Evolutionary conservation across 2,888 invertebrate genomes (phyloP).

Genomic region (Calliopum simillimum): DNA sequence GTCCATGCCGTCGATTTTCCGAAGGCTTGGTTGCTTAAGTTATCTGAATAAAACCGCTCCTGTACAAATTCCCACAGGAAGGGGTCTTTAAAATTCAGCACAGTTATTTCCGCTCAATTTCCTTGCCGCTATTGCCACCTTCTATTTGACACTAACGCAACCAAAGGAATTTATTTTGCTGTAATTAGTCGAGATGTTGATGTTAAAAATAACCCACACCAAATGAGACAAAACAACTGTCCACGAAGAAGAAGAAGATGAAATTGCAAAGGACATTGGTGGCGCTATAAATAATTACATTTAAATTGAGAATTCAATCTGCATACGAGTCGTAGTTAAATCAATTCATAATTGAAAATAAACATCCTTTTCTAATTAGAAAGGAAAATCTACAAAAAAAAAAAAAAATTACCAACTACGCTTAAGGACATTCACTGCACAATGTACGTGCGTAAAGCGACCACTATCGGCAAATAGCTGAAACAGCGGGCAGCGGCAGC

Average conservation of each 20-base stretch:
- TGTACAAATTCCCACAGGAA: not conserved
- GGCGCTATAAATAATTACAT: constrained; percentile 55
- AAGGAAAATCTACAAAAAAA: not conserved
- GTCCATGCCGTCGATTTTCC: no score
- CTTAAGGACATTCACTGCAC: not conserved
- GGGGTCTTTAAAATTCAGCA: constrained; percentile 17
- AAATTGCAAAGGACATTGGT: constrained; percentile 21
- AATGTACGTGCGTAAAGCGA: constrained; percentile 44
- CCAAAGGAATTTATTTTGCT: constrained; percentile 39
- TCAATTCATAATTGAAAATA: constrained; percentile 61
- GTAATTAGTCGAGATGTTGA: constrained; percentile 33
- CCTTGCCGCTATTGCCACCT: constrained; percentile 45
- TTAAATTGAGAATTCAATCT: constrained; percentile 49
- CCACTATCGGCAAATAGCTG: constrained; percentile 52
- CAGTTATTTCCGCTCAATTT: constrained; percentile 61
- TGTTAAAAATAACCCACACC: constrained; percentile 53
- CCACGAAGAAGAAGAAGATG: not conserved
- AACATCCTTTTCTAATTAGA: constrained; percentile 54
- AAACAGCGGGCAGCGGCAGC: not conserved
- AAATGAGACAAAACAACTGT: no score
- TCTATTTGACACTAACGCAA: not conserved
- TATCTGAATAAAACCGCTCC: constrained; percentile 52
- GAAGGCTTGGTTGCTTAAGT: constrained; percentile 19
- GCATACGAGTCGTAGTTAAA: constrained; percentile 45
- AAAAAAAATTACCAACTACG: not conserved